A percentile compares a stretch with the other conserved stretches of the same genome.
phyloP scores from a whole-genome alignment of 1,140 invertebrate species.

The Pogonomyrmex barbatus region DNA sequence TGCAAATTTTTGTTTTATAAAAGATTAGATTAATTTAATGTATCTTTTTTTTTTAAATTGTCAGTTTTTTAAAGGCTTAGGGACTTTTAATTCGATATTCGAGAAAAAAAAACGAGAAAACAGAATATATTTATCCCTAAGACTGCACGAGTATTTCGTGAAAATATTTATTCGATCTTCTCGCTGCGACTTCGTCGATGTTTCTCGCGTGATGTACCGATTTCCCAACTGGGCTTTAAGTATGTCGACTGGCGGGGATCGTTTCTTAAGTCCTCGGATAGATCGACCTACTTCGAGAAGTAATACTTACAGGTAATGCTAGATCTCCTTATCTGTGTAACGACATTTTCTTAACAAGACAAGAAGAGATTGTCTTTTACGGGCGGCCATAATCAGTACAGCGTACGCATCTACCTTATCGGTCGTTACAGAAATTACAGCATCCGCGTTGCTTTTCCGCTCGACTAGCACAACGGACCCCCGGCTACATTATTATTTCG shows the following conservation, averaged over 20 bases:
- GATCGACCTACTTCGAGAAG: constrained; percentile 63
- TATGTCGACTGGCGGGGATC: constrained; percentile 33
- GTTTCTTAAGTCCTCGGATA: constrained; percentile 37
- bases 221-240: constrained; percentile 57
- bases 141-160: constrained; percentile 4
- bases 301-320: constrained; percentile 48
- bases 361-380: constrained; percentile 25
- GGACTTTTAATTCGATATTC: background rate
- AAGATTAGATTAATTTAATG: background rate
- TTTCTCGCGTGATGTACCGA: constrained; percentile 41
- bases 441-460: background rate
- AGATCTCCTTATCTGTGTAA: constrained; percentile 34
- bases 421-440: constrained; percentile 25
- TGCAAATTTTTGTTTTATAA: background rate
- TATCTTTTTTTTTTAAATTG: background rate
- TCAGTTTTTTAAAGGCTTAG: background rate
- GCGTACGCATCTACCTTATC: constrained; percentile 15
- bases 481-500: background rate
- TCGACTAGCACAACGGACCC: background rate
- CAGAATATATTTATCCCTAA: too few relatives aligned
- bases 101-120: background rate
- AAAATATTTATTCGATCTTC: constrained; percentile 43
- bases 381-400: constrained; percentile 10
- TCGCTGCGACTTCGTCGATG: constrained; percentile 20
- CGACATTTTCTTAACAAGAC: constrained; percentile 43